Evolutionary conservation across 1,140 invertebrate species (phyloP).

Genomic region (Caenorhabditis elegans): WBcel235 BX284606.5:6803001-6803500

Average conservation of each 20-base stretch:
- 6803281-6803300: too few species aligned
- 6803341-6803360: not conserved
- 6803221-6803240: conserved; percentile 15
- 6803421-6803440: not conserved
- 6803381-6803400: not conserved
- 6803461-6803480: not conserved
- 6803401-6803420: conserved; percentile 14
- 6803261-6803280: not conserved
- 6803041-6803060: too few species aligned
- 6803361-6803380: conserved; percentile 17
- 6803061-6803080: too few species aligned
- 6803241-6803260: conserved; percentile 1
- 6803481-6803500: not conserved
- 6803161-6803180: conserved; percentile 33
- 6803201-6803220: conserved; percentile 22
- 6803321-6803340: not conserved
- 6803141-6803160: conserved; percentile 36
- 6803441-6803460: not conserved
- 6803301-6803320: not conserved
- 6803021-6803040: too few species aligned
- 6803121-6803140: not conserved
- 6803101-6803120: too few species aligned
- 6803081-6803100: too few species aligned
- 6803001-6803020: too few species aligned
- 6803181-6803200: conserved; percentile 14